Base-by-base conservation (phyloP, 1,140 invertebrate species). In the Drosophila eugracilis region DNA sequence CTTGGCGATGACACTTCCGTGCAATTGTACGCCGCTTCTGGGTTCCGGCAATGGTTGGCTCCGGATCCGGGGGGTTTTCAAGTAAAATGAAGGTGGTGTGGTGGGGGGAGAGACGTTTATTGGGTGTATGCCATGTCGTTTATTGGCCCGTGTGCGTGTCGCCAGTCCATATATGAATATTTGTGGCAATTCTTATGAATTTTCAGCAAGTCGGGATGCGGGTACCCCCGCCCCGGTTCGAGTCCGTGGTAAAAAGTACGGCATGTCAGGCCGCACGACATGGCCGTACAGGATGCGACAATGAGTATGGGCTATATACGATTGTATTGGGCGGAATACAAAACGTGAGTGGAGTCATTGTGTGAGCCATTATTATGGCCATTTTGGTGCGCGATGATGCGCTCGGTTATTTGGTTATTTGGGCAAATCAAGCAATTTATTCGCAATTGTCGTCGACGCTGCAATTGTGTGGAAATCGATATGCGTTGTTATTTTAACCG, bases 401-500 rank as follows among this genome's bases (percentile, higher is more conserved):
- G 77, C 81, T 81, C 45, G 76, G 76, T 85, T 83, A 83, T 83
- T 85, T 85, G 80, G 81, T 86, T 88, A 88, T 85, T 85, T 85
- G 77, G 77, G 42, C 81, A 86, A 85, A 85, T 85, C 81, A 85
- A 85, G 81, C 77, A 85, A 85, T 85, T 85, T 85, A 85, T 85
- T 85, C 81, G 78, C 81, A 85, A 85, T 85, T 85, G 81, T 88
- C 83, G 83, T 63, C 67, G 69, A 58, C 77, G 69, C 59, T 88
- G 81, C 81, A 85, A 85, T 85, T 85, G 81, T 85, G 83, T 77
- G 83, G 83, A 85, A 85, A 85, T 85, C 81, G 81, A 85, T 85
- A 85, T 81, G 83, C 81, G 78, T 85, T 86, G 83, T 85, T 88
- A 85, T 85, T 85, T 85, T 85, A 85, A 85, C 81, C 81, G 81